Evolutionary conservation across 2,113 vertebrate genomes (phyloP), one percentile per base, ranked within the genome.

Genomic region (Nanorana parkeri): DNA sequence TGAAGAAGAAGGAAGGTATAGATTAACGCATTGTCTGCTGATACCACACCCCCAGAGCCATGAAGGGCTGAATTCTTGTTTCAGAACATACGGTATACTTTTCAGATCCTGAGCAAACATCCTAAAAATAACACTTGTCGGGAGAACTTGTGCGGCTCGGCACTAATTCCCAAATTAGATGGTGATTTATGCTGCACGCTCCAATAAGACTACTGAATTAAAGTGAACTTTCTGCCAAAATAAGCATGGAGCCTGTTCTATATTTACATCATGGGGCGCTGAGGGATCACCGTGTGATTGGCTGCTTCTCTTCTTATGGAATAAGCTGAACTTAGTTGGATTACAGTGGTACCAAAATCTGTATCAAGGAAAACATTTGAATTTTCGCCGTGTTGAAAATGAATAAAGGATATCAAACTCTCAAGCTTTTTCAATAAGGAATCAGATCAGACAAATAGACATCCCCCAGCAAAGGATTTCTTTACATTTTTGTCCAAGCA

Each of bases 81-180:
- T 63, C 47, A 51, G 24, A 54, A 24, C 52, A 17, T 24, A 29
- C 28, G 19, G 77, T 21, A 41, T 67, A 79, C 29, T 68, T 79
- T n/a, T 68, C 56, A 23, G 55, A 68, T 79, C 64, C n/a, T 3
- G 5, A 56, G 21, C 32, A 56, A 58, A 79, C 54, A 24, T 55
- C 52, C 65, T 79, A 68, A 79, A 68, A 79, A 68, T 79, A 68
- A 79, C 68, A 78, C 16, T 28, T 68, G 52, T 41, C 64, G 58
- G 65, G 28, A 52, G 15, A 68, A 60, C 52, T 68, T 79, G 77
- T 60, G 41, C 56, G 58, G 65, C 77, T 24, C 28, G n/a, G 77
- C 52, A 20, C 65, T 79, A 68, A 79, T 79, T 68, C 77, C 77
- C 77, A 79, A 79, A 79, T 79, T 79, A 79, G 77, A 79, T 79